Evolutionary conservation across 30 jellyfish, hydroid and myxozoan species (phyloP), one percentile per base, ranked within the genome.

Genomic region (Chrysaora quinquecirrha): DNA sequence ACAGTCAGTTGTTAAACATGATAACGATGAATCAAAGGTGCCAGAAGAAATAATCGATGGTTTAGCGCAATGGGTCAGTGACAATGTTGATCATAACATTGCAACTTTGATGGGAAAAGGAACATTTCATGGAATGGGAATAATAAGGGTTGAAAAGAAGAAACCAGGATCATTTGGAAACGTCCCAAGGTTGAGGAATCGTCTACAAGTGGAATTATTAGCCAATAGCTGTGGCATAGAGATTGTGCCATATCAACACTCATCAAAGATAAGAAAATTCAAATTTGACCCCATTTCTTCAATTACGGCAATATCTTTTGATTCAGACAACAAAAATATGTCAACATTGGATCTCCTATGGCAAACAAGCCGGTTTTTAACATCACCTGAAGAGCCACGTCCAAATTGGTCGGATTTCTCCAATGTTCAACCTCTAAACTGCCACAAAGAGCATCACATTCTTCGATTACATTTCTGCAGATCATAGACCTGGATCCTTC

Each of bases 331-430:
- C 58, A 9, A 43, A 43, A 6, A 43, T 6, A 16, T 43, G 58
- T 43, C 12, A 9, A 43, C 58, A 43, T 9, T 30, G n/a, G 85
- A 54, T 54, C 85, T 75, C 18, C 23, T 75, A 4, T 75, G 87
- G 87, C 87, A 75, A 23, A 9, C 23, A 4, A 80, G 79, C 29
- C 49, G 87, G 87, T 31, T n/a, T 12, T 75, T 75, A 6, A 7
- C 62, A 52, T 19, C 85, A 4, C 66, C 18, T 12, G n/a, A 24
- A 3, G 81, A 72, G 46, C 78, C 84, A 24, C 82, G 78, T 4
- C 78, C 84, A 72, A 33, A 72, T 47, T 72, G 84, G 84, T 72
- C 80, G 84, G 80, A 20, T 72, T 72, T 67, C 10, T 67, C 16
- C 80, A 67, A 10, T 10, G 80, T 69, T 16, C 80, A 10, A 67